Evolutionary conservation across 1,140 invertebrate species (phyloP), one percentile per base, ranked within the genome.

Genomic region (Aplysia californica): DNA sequence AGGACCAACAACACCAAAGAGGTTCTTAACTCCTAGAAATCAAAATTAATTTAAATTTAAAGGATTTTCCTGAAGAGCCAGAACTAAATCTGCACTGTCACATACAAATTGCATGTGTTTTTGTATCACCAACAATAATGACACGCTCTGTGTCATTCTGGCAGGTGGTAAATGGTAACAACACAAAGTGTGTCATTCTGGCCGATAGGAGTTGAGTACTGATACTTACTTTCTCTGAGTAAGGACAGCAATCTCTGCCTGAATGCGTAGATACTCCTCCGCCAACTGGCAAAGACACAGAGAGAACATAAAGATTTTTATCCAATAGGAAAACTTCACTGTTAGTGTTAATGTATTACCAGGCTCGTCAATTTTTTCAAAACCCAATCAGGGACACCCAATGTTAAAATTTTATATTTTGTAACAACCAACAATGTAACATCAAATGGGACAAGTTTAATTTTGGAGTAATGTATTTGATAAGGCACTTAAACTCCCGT

Each of bases 231-330:
- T 86, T 78, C 85, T 82, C 83, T 94, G 93, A 55, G 92, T 91
- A 65, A 95, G 88, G 77, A 94, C 92, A 2, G 93, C 93, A 72
- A 95, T 91, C 89, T 95, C 94, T 44, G 94, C 94, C 89, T 95
- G 93, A 59, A 94, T 92, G 75, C 90, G 87, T n/a, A 91, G 76
- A 81, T 91, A 91, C 74, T 91, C 88, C 66, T 90, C 81, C 20
- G 91, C 91, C 72, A 92, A 78, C 94, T 94, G 88, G 65, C 91
- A n/a, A 91, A 82, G 85, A 82, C 58, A 76, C 31, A 55, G 26
- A 38, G 36, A 29, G 65, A 33, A 74, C 29, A 44, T 33, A 35
- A 5, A 66, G n/a, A n/a, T n/a, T n/a, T n/a, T n/a, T n/a, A n/a
- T n/a, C n/a, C n/a, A n/a, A n/a, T n/a, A 36, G 15, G 33, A 66